Percentiles rank a stretch among this genome's conserved stretches.
phyloP scores from a whole-genome alignment of 2,797 vertebrate genomes.

The Erethizon dorsatum region DNA sequence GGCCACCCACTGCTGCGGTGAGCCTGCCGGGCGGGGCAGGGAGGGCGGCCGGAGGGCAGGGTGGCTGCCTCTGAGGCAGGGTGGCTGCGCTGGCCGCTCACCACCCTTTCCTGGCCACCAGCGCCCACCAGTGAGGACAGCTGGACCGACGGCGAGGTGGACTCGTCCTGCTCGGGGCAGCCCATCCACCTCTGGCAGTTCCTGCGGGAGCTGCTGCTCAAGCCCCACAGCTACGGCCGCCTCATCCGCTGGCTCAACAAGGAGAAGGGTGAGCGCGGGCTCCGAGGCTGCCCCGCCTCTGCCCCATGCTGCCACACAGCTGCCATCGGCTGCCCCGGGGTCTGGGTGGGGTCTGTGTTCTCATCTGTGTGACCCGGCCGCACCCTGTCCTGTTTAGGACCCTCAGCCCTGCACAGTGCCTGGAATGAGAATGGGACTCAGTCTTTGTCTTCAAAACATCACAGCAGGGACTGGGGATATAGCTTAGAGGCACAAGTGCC shows the following conservation, averaged over 20 bases:
- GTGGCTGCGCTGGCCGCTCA: conserved; percentile 18
- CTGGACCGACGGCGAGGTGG: conserved; percentile 94
- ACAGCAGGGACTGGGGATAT: no score
- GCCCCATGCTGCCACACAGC: neutral
- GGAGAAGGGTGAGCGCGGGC: conserved; percentile 94
- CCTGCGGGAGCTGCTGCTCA: conserved; percentile 97
- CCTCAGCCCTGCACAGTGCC: neutral
- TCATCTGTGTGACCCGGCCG: accelerated
- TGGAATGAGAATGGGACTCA: neutral
- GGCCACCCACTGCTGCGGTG: conserved; percentile 90
- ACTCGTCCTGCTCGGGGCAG: conserved; percentile 96
- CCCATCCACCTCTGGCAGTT: conserved; percentile 99
- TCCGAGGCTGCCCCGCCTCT: accelerated
- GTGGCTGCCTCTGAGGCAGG: neutral
- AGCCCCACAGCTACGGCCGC: conserved; percentile 97
- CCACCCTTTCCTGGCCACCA: conserved; percentile 25
- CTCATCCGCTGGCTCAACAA: conserved; percentile 99
- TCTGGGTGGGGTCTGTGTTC: neutral
- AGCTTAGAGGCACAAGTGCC: no score
- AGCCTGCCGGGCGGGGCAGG: conserved; percentile 72
- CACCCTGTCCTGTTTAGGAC: neutral
- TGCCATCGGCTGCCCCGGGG: neutral
- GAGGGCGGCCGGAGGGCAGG: neutral
- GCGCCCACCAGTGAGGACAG: conserved; percentile 89
- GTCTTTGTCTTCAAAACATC: neutral